Conservation (phyloP, 2,888 invertebrate species). For the Drosophila prostipennis region DNA sequence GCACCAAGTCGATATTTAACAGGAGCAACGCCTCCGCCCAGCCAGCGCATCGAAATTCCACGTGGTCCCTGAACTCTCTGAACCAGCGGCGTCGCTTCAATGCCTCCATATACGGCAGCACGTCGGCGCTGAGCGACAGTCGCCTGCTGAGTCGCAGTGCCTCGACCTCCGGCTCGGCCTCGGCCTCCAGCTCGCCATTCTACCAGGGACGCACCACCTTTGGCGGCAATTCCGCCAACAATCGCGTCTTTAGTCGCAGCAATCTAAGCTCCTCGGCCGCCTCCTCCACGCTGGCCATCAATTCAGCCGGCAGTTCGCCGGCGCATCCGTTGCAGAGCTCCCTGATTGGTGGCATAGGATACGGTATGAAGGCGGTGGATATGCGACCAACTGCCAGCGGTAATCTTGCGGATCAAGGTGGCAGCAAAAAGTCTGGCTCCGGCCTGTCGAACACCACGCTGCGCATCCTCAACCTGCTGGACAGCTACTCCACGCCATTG, state of each 20-base stretch:
- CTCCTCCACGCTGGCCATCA: conserved; percentile 27
- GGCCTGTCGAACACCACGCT: conserved; percentile 87
- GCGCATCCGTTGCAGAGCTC: conserved; percentile 46
- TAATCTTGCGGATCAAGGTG: conserved; percentile 12
- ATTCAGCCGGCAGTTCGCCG: conserved; percentile 58
- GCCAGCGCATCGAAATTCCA: conserved; percentile 80
- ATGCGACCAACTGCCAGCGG: conserved; percentile 27
- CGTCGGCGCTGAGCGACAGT: conserved; percentile 83
- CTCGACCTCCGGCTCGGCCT: conserved; percentile 14
- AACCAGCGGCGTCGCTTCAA: conserved; percentile 82
- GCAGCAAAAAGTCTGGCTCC: conserved; percentile 11
- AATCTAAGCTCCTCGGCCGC: conserved; percentile 75
- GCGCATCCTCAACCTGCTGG: conserved; percentile 91
- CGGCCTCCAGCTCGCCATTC: conserved; percentile 87
- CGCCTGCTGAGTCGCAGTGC: conserved; percentile 67
- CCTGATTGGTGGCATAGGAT: conserved; percentile 19
- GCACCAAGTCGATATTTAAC: conserved; percentile 82
- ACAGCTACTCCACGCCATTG: conserved; percentile 92
- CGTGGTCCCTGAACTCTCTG: conserved; percentile 82
- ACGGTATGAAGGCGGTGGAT: conserved; percentile 42
- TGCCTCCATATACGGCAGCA: conserved; percentile 83
- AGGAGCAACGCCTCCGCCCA: conserved; percentile 50
- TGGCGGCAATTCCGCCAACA: conserved; percentile 89
- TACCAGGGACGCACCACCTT: conserved; percentile 90
- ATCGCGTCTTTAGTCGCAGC: conserved; percentile 69